Evolutionary conservation across 2,888 invertebrate species (phyloP).

Genomic region (Brachylomia viminalis): DNA sequence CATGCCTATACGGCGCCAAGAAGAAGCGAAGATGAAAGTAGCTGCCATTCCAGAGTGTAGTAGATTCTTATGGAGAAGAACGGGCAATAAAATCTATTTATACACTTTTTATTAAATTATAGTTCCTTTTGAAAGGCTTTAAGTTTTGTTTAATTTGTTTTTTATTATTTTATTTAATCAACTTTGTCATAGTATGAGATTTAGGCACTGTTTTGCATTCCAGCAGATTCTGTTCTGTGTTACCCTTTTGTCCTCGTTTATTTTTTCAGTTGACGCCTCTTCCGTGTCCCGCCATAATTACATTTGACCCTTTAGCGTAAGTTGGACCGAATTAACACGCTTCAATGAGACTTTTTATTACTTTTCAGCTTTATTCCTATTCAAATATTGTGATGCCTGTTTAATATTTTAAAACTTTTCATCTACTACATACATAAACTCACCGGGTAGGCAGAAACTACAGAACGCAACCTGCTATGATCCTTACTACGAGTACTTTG

Average conservation of each 20-base stretch:
- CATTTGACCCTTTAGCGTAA: constrained; percentile 56
- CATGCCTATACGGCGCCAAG: too few relatives aligned
- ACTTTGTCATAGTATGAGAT: background rate
- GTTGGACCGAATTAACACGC: constrained; percentile 22
- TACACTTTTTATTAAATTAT: too few relatives aligned
- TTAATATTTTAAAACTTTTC: background rate
- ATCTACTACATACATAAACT: background rate
- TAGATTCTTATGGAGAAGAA: background rate
- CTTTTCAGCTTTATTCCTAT: constrained; percentile 2
- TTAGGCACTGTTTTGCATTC: background rate
- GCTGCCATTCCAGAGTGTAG: too few relatives aligned
- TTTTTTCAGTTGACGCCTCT: constrained; percentile 62
- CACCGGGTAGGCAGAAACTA: background rate
- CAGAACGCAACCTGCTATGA: background rate
- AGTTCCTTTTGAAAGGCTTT: background rate
- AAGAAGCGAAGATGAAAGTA: background rate
- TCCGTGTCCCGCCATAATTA: constrained; percentile 64
- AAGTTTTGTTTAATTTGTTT: background rate
- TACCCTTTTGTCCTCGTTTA: constrained; percentile 34
- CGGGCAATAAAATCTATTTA: background rate
- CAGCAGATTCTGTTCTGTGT: background rate
- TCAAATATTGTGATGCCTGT: constrained; percentile 12
- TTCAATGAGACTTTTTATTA: constrained; percentile 37
- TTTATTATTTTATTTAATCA: background rate
- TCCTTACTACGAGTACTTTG: background rate